A percentile compares a stretch with the other conserved stretches of the same genome.
phyloP scores from a whole-genome alignment of 2,888 invertebrate genomes.

The Tridacna gigas region DNA sequence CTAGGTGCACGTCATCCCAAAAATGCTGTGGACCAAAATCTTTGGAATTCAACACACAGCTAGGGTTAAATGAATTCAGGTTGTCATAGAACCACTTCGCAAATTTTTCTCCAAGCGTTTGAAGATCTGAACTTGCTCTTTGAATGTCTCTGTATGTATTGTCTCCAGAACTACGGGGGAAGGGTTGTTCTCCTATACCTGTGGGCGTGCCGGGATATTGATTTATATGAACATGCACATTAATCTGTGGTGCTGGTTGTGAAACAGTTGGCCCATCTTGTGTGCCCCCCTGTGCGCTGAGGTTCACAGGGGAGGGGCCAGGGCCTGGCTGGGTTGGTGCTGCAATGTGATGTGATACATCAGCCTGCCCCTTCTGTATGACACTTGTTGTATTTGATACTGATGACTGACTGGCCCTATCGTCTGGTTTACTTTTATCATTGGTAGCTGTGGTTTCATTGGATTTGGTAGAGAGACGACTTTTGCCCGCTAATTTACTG shows the following conservation, averaged over 20 bases:
- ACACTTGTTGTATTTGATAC: not conserved
- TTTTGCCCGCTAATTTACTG: not conserved
- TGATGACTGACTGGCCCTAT: no score
- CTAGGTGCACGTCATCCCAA: conserved; percentile 75
- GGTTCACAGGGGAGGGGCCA: not conserved
- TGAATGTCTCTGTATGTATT: not conserved
- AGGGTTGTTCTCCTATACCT: not conserved
- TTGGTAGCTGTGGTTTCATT: no score
- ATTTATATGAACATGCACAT: conserved; percentile 28
- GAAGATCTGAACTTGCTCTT: conserved; percentile 34
- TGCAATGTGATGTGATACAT: not conserved
- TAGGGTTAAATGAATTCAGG: conserved; percentile 77
- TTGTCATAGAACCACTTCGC: conserved; percentile 79
- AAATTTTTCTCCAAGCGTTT: conserved; percentile 76
- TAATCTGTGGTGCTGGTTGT: conserved; percentile 7
- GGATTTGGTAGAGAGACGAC: no score
- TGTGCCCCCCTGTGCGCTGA: not conserved
- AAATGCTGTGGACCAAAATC: conserved; percentile 82
- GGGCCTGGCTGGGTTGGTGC: not conserved
- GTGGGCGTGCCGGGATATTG: not conserved
- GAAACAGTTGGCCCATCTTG: not conserved
- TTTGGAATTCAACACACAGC: conserved; percentile 34
- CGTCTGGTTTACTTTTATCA: no score
- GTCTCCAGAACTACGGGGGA: not conserved
- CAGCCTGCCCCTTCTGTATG: not conserved